These are phyloP conservation scores for Diuraphis noxia DNA, from an alignment of 1,140 invertebrate species.

Conservation along the genomic window DNA sequence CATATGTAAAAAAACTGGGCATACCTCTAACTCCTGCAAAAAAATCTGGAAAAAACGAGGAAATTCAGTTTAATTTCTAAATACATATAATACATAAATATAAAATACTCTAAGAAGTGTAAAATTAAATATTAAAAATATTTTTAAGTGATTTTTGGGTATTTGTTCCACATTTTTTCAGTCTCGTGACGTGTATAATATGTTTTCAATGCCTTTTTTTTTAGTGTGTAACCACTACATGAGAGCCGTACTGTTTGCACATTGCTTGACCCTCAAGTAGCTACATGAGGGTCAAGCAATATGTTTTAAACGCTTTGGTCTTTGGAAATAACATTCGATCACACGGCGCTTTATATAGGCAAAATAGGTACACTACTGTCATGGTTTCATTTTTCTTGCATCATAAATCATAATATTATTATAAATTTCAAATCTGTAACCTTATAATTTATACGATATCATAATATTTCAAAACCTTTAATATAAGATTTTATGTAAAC, in stretches of 20 bases:
- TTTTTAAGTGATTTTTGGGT: background rate
- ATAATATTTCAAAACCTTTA: background rate
- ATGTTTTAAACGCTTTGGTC: background rate
- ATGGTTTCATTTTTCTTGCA: background rate
- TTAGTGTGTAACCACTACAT: too few relatives aligned
- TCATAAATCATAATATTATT: background rate
- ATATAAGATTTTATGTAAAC: background rate
- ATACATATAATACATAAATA: background rate
- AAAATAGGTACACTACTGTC: background rate
- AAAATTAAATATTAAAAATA: background rate
- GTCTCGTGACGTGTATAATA: background rate
- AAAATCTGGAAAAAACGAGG: too few relatives aligned
- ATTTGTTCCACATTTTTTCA: background rate
- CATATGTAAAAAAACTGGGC: too few relatives aligned
- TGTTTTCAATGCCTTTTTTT: background rate
- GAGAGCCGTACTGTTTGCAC: too few relatives aligned
- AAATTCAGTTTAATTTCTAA: background rate
- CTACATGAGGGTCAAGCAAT: too few relatives aligned
- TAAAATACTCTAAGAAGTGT: too few relatives aligned
- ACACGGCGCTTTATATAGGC: background rate
- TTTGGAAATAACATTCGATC: background rate
- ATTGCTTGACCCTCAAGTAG: too few relatives aligned
- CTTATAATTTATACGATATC: too few relatives aligned
- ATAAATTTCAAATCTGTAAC: too few relatives aligned
- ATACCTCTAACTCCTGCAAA: too few relatives aligned